phyloP scores from a whole-genome alignment of 1,140 invertebrate species.

The Bombus affinis region DNA sequence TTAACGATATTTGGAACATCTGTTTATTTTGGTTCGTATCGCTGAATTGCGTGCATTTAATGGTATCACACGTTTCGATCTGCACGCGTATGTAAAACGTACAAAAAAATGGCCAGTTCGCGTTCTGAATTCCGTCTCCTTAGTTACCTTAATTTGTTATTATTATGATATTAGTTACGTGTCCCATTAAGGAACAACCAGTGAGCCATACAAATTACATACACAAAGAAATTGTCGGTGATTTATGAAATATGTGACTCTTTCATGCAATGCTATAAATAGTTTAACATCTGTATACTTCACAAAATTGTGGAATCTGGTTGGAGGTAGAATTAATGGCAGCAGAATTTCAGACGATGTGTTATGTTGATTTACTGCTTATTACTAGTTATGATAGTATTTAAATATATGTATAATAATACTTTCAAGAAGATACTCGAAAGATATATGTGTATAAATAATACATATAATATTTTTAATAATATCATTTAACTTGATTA shows the following conservation, averaged over 20 bases:
- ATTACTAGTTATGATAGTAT: not conserved
- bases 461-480: no score
- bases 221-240: not conserved
- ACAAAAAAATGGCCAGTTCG: not conserved
- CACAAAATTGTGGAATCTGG: no score
- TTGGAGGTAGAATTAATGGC: not conserved
- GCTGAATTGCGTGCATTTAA: conserved; percentile 1
- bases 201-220: not conserved
- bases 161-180: not conserved
- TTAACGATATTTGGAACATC: not conserved
- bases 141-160: not conserved
- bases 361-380: no score
- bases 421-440: not conserved
- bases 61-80: not conserved
- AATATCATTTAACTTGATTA: no score
- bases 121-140: not conserved
- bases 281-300: no score
- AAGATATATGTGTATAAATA: not conserved
- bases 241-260: no score
- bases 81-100: not conserved
- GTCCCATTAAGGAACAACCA: not conserved
- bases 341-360: not conserved
- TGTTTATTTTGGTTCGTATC: not conserved
- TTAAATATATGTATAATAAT: not conserved
- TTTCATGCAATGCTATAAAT: no score